Evolutionary conservation across 2,888 invertebrate genomes (phyloP), one percentile per base, ranked within the genome.

Genomic region (Ashinkailepas kermadecensis): DNA sequence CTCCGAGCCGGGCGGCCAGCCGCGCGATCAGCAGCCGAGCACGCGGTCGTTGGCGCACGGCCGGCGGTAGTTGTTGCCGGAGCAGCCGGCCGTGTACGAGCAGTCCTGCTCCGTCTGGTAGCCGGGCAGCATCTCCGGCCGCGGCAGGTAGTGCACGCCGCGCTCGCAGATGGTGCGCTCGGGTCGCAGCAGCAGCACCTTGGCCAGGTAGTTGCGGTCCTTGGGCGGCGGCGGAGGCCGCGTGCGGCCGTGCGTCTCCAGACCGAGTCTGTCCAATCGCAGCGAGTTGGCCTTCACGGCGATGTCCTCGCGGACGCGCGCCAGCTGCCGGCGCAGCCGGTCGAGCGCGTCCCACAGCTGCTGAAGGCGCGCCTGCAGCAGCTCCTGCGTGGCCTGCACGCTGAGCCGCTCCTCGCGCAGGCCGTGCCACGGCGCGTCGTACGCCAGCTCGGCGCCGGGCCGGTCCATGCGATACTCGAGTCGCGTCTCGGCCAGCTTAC

Each of bases 61-160:
- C 21, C 74, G 74, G 21, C 74, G 74, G 56, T 74, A 74, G 54
- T 74, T 54, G 74, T 74, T 74, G 11, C 74, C 74, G 4, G 74
- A 74, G 74, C 74, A 74, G 56, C 74, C 74, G 74, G 74, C 54
- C 21, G 74, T 74, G 56, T 74, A 74, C 56, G 74, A 74, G 74
- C 74, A 74, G 56, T 74, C 74, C 74, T 74, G 74, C 56, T 74
- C 74, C 10, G 74, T 74, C 74, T 74, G 74, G 74, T 74, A 74
- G 56, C 74, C 74, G 21, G 74, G 74, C 74, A 74, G 74, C 7
- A 54, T 12, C 21, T 74, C 74, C 8, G 74, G 74, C 54, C 74
- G 74, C 74, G 74, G 74, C 56, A 74, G 74, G 21, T 74, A 74
- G 74, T 74, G 74, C 54, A 74, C 74, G 74, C 74, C 74, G 0